Conservation (phyloP, 2,888 invertebrate genomes). For the Cephonodes hylas region DNA sequence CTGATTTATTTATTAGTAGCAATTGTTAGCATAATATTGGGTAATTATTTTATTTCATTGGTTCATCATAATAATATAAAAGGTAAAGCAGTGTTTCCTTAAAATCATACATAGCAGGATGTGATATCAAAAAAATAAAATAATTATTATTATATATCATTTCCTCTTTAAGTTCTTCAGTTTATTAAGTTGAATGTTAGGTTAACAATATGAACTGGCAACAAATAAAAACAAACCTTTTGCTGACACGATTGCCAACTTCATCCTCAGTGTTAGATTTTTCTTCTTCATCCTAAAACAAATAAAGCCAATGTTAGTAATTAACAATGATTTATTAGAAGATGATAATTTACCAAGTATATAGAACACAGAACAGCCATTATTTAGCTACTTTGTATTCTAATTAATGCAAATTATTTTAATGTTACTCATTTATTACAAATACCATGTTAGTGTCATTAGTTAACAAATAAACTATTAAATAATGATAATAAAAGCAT, state of each 20-base stretch:
- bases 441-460: not conserved
- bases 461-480: not conserved
- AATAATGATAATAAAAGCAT: not conserved
- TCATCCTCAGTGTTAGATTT: slow-evolving; percentile 67
- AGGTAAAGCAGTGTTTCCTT: too few species aligned
- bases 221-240: slow-evolving; percentile 56
- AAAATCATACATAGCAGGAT: too few species aligned
- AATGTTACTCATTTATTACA: not conserved
- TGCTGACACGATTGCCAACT: slow-evolving; percentile 64
- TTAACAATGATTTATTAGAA: not conserved
- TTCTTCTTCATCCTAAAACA: slow-evolving; percentile 71
- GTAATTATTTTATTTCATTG: too few species aligned
- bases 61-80: too few species aligned
- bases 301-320: slow-evolving; percentile 21
- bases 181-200: not conserved
- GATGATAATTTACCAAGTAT: not conserved
- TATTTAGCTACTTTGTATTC: not conserved
- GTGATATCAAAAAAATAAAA: not conserved
- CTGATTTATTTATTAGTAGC: too few species aligned
- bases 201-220: not conserved
- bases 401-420: not conserved
- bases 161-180: not conserved
- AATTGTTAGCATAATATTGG: too few species aligned
- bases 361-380: not conserved
- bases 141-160: not conserved